Evolutionary conservation across 1,140 invertebrate species (phyloP).

Genomic region (Temnothorax nylanderi): DNA sequence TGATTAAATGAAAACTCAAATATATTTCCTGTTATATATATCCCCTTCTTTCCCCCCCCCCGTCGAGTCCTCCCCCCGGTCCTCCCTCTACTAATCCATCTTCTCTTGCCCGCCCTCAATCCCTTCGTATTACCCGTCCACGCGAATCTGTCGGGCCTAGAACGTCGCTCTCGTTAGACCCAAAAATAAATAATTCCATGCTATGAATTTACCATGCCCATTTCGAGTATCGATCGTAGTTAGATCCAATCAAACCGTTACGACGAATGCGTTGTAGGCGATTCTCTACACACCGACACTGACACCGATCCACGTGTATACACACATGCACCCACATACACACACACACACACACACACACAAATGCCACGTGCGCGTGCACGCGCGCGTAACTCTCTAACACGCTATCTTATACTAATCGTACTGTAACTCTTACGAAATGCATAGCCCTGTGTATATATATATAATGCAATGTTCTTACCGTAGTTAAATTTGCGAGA

Average conservation of each 20-base stretch:
- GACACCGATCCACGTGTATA: neutral
- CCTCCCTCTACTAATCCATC: constrained; percentile 62
- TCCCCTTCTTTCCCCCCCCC: constrained; percentile 57
- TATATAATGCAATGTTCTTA: constrained; percentile 80
- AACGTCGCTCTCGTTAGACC: constrained; percentile 65
- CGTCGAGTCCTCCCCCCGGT: neutral
- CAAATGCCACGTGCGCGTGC: neutral
- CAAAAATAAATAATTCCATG: constrained; percentile 49
- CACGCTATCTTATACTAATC: constrained; percentile 74
- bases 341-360: neutral
- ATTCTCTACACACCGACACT: constrained; percentile 78
- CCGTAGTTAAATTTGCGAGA: constrained; percentile 76
- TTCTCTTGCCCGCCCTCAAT: constrained; percentile 1
- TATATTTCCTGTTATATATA: constrained; percentile 81
- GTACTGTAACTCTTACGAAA: constrained; percentile 81
- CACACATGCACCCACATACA: neutral
- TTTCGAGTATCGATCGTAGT: constrained; percentile 74
- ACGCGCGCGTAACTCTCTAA: neutral
- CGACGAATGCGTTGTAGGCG: constrained; percentile 80
- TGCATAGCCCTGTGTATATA: constrained; percentile 77
- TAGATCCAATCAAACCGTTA: constrained; percentile 76
- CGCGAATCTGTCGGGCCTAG: constrained; percentile 70
- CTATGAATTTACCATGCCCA: constrained; percentile 55
- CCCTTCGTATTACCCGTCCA: constrained; percentile 67
- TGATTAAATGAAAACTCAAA: constrained; percentile 80